A percentile compares a stretch with the other conserved stretches of the same genome.
Conservation (phyloP, 2,797 vertebrate species). For the Arrhamphus sclerolepis region DNA sequence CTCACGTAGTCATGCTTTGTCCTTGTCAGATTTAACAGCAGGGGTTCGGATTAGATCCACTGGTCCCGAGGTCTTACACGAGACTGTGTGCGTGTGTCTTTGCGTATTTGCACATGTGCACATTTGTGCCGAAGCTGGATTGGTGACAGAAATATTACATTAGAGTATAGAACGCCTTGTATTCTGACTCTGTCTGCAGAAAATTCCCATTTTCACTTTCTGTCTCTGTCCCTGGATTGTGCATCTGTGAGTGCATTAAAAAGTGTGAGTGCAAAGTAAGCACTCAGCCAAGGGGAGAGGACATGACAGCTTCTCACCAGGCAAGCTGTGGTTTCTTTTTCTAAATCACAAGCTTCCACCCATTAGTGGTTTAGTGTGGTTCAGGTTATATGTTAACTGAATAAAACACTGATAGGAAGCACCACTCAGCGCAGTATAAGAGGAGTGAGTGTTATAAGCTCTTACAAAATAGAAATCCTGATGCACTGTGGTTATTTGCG, state of each 20-base stretch:
- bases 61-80: slow-evolving; percentile 28
- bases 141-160: not conserved
- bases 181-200: slow-evolving; percentile 9
- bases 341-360: slow-evolving; percentile 28
- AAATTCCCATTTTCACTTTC: slow-evolving; percentile 16
- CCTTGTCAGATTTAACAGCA: slow-evolving; percentile 69
- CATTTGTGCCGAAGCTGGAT: not conserved
- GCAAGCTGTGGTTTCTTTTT: slow-evolving; percentile 46
- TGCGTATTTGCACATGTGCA: not conserved
- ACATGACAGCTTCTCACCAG: slow-evolving; percentile 50
- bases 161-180: not conserved
- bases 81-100: not conserved
- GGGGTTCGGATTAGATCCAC: slow-evolving; percentile 55
- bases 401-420: slow-evolving; percentile 31
- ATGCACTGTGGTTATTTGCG: slow-evolving; percentile 27
- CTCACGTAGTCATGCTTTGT: slow-evolving; percentile 37
- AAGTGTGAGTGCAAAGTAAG: slow-evolving; percentile 42
- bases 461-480: slow-evolving; percentile 1
- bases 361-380: slow-evolving; percentile 30
- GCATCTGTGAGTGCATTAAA: slow-evolving; percentile 30
- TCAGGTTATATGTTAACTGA: slow-evolving; percentile 46
- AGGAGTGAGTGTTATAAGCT: slow-evolving; percentile 23
- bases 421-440: slow-evolving; percentile 15
- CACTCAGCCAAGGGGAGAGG: slow-evolving; percentile 31
- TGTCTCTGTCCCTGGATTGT: slow-evolving; percentile 9